Conservation (phyloP, 2,113 vertebrate species). For the Passer domesticus region DNA sequence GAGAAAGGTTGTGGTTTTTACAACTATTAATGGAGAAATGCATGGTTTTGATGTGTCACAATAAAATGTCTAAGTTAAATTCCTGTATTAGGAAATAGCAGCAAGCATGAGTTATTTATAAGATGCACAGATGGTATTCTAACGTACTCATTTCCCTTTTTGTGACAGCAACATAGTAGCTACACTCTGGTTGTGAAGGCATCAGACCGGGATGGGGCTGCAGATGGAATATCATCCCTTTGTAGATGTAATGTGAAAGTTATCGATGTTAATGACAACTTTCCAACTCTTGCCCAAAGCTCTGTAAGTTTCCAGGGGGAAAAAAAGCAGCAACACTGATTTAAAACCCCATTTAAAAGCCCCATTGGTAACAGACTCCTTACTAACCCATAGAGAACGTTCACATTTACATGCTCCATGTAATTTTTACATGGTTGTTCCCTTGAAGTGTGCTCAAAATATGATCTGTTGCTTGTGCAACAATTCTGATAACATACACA, state of each 20-base stretch:
- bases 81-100: neutral
- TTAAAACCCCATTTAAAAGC: neutral
- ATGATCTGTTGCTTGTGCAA: fast-evolving
- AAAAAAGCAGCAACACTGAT: neutral
- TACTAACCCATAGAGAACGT: neutral
- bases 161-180: constrained; percentile 75
- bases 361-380: neutral
- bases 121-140: neutral
- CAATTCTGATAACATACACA: neutral
- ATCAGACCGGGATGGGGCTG: constrained; percentile 78
- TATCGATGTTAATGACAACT: constrained; percentile 92
- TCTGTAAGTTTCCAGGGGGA: constrained; percentile 73
- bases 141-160: neutral
- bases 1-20: neutral
- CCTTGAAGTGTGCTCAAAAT: neutral
- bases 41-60: neutral
- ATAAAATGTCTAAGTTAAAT: neutral
- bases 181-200: constrained; percentile 82
- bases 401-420: neutral
- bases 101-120: neutral
- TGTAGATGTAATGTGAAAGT: constrained; percentile 80
- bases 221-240: constrained; percentile 73
- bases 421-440: neutral
- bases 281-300: constrained; percentile 83
- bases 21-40: neutral